Evolutionary conservation across 1,140 invertebrate species (phyloP), one percentile per base, ranked within the genome.

Genomic region (Diploscapter pachys): DNA sequence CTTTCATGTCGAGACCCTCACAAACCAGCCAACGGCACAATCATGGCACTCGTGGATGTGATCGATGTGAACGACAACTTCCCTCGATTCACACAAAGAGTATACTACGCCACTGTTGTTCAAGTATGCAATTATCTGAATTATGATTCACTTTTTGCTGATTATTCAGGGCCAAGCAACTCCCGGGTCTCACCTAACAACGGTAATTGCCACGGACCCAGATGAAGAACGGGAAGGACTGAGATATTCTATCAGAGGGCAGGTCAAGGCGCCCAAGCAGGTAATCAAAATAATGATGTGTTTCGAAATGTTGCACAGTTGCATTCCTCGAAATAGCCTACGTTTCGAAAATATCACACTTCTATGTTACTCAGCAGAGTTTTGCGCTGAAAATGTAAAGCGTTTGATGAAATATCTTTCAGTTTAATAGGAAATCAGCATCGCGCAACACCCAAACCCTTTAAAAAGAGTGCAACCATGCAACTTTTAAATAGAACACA

Each of bases 61-160:
- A 6, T 65, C 5, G 75, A 77, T 54, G 57, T 68, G 5, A 77
- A 77, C 9, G 75, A 77, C 54, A 77, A 77, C 51, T 77, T 77
- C 56, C 75, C 75, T 8, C 56, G 61, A 48, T 77, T 77, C 72
- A 51, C 56, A 6, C 61, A 77, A 31, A 72, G 63, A 66, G 56
- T 56, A n/a, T 77, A 76, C 72, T 54, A 59, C 11, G 57, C 65
- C 51, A 74, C 73, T 4, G 54, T 74, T 63, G 64, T 74, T 31
- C 73, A 74, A 2, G 66, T 68, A 8, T 6, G 52, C 56, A 6
- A 54, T 5, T 48, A 6, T 9, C 5, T 59, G 31, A 52, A 53
- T n/a, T 48, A 52, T 52, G 66, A 8, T 5, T n/a, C 9, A 52
- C 1, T 31, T 31, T 31, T 31, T 31, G 31, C 31, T n/a, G 5